These are phyloP conservation scores for Hesperia comma DNA, from an alignment of 2,888 invertebrate species.

Conservation along the genomic window DNA sequence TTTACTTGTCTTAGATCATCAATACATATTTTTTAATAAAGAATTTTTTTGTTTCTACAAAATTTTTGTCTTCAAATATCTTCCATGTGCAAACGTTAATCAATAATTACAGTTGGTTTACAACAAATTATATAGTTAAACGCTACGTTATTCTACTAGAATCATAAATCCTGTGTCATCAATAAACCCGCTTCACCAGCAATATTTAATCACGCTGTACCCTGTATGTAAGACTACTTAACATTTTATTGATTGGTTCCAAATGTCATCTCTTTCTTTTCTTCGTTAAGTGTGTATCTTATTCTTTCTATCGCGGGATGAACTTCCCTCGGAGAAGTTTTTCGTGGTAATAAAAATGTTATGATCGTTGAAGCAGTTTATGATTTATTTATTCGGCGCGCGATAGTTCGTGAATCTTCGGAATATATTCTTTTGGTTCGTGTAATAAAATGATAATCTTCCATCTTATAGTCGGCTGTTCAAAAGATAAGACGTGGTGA, in stretches of 20 bases:
- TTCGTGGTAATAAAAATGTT: slow-evolving; percentile 72
- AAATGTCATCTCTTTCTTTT: slow-evolving; percentile 38
- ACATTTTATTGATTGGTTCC: slow-evolving; percentile 50
- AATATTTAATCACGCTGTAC: slow-evolving; percentile 28
- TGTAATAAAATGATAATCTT: slow-evolving; percentile 48
- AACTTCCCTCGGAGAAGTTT: slow-evolving; percentile 56
- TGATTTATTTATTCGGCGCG: slow-evolving; percentile 71
- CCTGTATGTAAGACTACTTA: slow-evolving; percentile 39
- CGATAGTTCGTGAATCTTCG: slow-evolving; percentile 57
- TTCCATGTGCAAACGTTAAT: too few relatives aligned
- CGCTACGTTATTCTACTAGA: background rate
- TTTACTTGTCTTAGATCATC: too few relatives aligned
- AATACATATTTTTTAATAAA: too few relatives aligned
- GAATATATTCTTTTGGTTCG: slow-evolving; percentile 44
- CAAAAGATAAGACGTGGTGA: slow-evolving; percentile 30
- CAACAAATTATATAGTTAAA: too few relatives aligned
- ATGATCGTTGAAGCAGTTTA: slow-evolving; percentile 67
- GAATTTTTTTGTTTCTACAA: too few relatives aligned
- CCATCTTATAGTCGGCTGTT: slow-evolving; percentile 34
- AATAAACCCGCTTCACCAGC: slow-evolving; percentile 23
- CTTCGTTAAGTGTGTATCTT: slow-evolving; percentile 36
- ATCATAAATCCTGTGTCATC: slow-evolving; percentile 15
- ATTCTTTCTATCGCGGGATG: slow-evolving; percentile 47
- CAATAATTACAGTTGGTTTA: too few relatives aligned
- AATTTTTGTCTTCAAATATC: too few relatives aligned